Percentiles rank a stretch among this genome's conserved stretches.
Evolutionary conservation across 1,140 invertebrate genomes (phyloP).

Genomic region (Tetragonula clypearis): DNA sequence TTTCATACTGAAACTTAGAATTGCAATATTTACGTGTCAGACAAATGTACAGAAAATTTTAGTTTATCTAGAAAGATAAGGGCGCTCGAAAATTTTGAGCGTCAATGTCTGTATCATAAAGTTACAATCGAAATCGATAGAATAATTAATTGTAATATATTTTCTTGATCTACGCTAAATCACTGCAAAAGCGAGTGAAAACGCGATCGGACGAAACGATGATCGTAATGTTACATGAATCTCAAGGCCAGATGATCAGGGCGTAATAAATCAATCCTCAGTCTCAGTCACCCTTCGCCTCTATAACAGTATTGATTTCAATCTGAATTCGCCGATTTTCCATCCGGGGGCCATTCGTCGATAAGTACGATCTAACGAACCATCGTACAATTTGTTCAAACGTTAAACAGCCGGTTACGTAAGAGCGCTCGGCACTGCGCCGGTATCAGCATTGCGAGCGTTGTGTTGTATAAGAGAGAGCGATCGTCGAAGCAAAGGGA

Average conservation of each 20-base stretch:
- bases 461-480: constrained; percentile 24
- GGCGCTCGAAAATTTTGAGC: too few species aligned
- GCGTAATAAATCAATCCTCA: background rate
- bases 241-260: too few species aligned
- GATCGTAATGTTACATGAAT: background rate
- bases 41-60: too few species aligned
- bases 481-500: constrained; percentile 10
- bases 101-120: background rate
- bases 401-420: constrained; percentile 24
- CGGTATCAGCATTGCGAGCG: background rate
- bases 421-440: background rate
- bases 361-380: background rate
- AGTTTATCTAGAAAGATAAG: too few species aligned
- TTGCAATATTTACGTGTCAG: too few species aligned
- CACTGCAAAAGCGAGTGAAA: background rate
- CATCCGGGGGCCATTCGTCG: too few species aligned
- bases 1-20: too few species aligned
- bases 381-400: constrained; percentile 39
- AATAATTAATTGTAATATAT: background rate
- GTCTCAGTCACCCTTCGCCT: background rate
- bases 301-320: background rate
- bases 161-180: background rate
- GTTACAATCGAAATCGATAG: background rate
- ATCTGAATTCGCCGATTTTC: background rate
- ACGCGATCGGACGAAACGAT: background rate